Evolutionary conservation across 2,797 vertebrate species (phyloP), one percentile per base, ranked within the genome.

Genomic region (Oreortyx pictus): DNA sequence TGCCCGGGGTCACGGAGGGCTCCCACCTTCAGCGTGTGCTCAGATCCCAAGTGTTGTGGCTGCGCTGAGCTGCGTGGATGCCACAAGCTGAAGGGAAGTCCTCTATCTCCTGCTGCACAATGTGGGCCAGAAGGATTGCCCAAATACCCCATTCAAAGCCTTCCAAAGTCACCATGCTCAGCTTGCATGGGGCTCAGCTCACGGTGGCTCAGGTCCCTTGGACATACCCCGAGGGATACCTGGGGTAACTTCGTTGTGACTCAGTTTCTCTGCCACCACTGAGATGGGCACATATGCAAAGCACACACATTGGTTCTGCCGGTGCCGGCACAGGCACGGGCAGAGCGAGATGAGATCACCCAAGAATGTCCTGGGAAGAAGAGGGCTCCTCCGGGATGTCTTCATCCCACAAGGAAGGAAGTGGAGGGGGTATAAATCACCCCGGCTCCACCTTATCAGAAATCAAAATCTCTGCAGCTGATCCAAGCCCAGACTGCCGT

Each of bases 371-470:
- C 83, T 82, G 80, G 93, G 94, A 79, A 90, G 93, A 60, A 44
- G 71, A 67, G 67, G 92, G 33, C 64, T 86, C 71, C 90, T 16
- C 60, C 2, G 4, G 90, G 90, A 62, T 79, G 92, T 65, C 66
- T 84, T 76, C 71, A 31, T 76, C 88, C 78, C 93, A 73, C 1
- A 13, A 90, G 93, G 95, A 66, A 95, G 95, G 95, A 96, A 96
- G 84, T 6, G 65, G 29, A 73, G 25, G 64, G 93, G 81, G 67
- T 60, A 90, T 95, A 96, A 96, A 96, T 94, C 94, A 92, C 13
- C 75, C 29, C 3, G 3, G 66, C 75, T 86, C 62, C 54, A 13
- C 71, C 61, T 80, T 86, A 83, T 93, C 91, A 29, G 56, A 4
- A 13, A 76, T 43, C 65, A 9, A 14, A 25, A 93, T 88, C 90